Percentiles rank a stretch among this genome's conserved stretches.
These are phyloP conservation scores for Nezara viridula DNA, from an alignment of 2,888 invertebrate species.

Conservation along the genomic window DNA sequence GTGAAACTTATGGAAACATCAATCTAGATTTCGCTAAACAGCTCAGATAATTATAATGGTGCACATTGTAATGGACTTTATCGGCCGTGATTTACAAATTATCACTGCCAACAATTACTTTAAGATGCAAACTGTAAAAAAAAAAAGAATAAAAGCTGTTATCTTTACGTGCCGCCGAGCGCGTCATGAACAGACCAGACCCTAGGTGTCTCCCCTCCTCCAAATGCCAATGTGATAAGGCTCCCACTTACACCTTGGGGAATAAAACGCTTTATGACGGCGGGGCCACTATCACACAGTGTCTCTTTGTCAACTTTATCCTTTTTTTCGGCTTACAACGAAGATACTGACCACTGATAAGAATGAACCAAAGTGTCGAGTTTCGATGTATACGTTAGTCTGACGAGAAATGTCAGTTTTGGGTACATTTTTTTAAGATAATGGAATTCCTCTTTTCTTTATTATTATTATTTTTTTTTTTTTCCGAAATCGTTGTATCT, in stretches of 20 bases:
- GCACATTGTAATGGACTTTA: background rate
- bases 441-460: too few species aligned
- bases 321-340: background rate
- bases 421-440: too few species aligned
- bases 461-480: too few species aligned
- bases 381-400: background rate
- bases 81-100: background rate
- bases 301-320: background rate
- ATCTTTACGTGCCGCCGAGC: slow-evolving; percentile 28
- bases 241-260: background rate
- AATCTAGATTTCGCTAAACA: background rate
- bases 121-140: background rate
- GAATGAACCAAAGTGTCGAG: background rate
- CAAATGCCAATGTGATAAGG: slow-evolving; percentile 23
- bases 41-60: background rate
- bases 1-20: background rate
- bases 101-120: background rate
- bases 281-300: background rate
- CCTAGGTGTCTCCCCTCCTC: background rate
- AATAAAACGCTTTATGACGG: background rate
- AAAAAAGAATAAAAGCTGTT: background rate
- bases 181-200: background rate
- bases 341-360: background rate
- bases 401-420: background rate
- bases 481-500: too few species aligned